A percentile compares a stretch with the other conserved stretches of the same genome.
Conservation (phyloP, 2,888 invertebrate genomes). For the Antheraea yamamai region DNA sequence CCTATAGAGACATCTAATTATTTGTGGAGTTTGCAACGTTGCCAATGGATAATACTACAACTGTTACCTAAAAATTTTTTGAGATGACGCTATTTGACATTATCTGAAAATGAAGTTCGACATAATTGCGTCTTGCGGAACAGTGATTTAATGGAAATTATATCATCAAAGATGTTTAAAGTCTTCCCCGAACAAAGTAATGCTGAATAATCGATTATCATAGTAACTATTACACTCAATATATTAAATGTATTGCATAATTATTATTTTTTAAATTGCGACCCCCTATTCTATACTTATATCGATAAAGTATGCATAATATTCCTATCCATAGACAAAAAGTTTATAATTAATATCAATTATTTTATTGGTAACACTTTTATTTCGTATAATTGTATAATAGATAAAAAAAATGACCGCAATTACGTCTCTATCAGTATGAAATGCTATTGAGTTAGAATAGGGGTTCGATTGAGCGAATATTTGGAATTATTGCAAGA, state of each 20-base stretch:
- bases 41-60: no score
- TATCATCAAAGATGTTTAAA: background rate
- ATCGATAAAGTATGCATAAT: background rate
- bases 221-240: background rate
- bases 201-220: background rate
- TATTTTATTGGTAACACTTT: background rate
- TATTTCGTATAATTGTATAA: background rate
- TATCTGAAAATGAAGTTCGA: no score
- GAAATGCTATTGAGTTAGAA: background rate
- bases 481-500: background rate
- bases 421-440: background rate
- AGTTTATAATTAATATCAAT: background rate
- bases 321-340: background rate
- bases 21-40: no score
- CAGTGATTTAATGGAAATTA: background rate
- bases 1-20: no score
- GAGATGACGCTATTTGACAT: no score
- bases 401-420: background rate
- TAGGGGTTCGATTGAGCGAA: slow-evolving; percentile 2
- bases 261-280: background rate
- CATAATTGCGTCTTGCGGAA: background rate
- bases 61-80: no score
- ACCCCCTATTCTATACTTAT: background rate
- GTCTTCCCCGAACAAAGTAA: background rate
- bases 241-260: slow-evolving; percentile 3